Percentiles rank a stretch among this genome's conserved stretches.
phyloP scores from a whole-genome alignment of 2,888 invertebrate species.

The Brachypalpus laphriformis region DNA sequence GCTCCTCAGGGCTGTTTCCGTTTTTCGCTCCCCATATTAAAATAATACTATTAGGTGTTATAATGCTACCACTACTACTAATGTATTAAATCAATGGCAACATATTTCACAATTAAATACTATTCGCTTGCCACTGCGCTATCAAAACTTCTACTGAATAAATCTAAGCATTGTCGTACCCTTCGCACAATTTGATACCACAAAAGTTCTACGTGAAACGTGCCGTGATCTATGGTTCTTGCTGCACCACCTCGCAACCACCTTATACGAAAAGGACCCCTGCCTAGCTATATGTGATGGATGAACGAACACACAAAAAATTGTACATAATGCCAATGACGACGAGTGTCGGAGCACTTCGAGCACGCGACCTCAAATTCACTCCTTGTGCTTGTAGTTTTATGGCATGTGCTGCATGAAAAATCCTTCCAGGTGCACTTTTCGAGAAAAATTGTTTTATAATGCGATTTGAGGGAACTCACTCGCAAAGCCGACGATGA shows the following conservation, averaged over 20 bases:
- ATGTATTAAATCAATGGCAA: constrained; percentile 22
- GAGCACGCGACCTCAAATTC: constrained; percentile 81
- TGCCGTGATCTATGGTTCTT: constrained; percentile 59
- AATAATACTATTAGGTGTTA: too few species aligned
- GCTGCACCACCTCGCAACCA: constrained; percentile 59
- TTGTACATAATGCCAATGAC: constrained; percentile 75
- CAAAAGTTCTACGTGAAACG: constrained; percentile 42
- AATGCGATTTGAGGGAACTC: constrained; percentile 71
- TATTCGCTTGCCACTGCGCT: constrained; percentile 50
- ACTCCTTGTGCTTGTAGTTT: constrained; percentile 68
- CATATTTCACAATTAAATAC: neutral
- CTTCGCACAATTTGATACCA: constrained; percentile 23
- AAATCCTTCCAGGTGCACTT: constrained; percentile 74
- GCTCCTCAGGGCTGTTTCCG: too few species aligned
- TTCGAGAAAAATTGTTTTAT: constrained; percentile 67
- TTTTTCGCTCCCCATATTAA: too few species aligned
- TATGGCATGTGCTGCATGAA: constrained; percentile 73
- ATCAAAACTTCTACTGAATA: constrained; percentile 2
- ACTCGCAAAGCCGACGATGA: constrained; percentile 47
- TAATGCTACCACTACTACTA: too few species aligned
- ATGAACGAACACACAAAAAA: constrained; percentile 60
- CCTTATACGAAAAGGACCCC: constrained; percentile 62
- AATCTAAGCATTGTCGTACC: constrained; percentile 45
- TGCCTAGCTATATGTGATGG: constrained; percentile 61
- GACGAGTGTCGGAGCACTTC: constrained; percentile 82